These are phyloP conservation scores for Ornithoptera alexandrae DNA, from an alignment of 2,888 invertebrate species.

Conservation along the genomic window DNA sequence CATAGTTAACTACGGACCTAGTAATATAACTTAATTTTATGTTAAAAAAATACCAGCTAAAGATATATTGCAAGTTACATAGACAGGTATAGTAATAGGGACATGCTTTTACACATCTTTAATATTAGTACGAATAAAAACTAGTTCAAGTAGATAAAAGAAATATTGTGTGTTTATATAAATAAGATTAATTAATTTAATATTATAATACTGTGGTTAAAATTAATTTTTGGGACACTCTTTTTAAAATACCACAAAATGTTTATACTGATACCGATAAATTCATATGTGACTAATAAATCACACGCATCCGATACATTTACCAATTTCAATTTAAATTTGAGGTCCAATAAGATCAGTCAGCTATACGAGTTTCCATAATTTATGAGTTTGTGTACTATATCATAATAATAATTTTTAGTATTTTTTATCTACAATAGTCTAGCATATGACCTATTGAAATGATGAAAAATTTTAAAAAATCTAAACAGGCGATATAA, in stretches of 20 bases:
- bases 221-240: neutral
- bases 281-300: slow-evolving; percentile 70
- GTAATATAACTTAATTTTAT: neutral
- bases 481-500: too few species aligned
- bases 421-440: too few species aligned
- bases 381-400: slow-evolving; percentile 4
- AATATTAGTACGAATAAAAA: too few species aligned
- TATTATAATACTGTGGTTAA: too few species aligned
- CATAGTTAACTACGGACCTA: slow-evolving; percentile 1
- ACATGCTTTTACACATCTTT: too few species aligned
- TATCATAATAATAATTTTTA: neutral
- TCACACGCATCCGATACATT: slow-evolving; percentile 66
- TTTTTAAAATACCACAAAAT: slow-evolving; percentile 4
- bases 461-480: too few species aligned
- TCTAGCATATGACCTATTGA: too few species aligned
- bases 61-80: neutral
- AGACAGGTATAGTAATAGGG: neutral
- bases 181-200: too few species aligned
- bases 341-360: slow-evolving; percentile 33
- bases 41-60: neutral
- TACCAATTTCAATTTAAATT: slow-evolving; percentile 78
- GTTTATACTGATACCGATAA: slow-evolving; percentile 33
- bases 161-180: too few species aligned
- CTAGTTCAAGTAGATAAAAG: too few species aligned
- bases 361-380: slow-evolving; percentile 1